Conservation (phyloP, 2,888 invertebrate genomes). For the Drosophila sordidapex region DNA sequence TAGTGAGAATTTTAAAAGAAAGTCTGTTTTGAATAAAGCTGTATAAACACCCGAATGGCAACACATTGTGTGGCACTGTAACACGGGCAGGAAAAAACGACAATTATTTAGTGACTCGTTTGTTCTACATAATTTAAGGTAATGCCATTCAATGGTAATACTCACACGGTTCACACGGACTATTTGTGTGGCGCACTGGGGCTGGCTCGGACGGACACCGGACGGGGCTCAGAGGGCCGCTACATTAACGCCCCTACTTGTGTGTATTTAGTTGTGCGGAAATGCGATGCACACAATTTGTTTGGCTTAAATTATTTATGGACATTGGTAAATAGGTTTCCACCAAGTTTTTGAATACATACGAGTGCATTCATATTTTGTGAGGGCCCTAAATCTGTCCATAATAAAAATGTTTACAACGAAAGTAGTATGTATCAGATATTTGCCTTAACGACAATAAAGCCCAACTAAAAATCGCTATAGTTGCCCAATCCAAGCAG, state of each 20-base stretch:
- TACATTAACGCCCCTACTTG: constrained; percentile 38
- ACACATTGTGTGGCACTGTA: constrained; percentile 14
- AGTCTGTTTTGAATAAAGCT: neutral
- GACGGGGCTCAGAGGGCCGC: neutral
- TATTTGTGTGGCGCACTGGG: constrained; percentile 5
- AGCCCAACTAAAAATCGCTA: neutral
- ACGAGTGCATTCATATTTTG: constrained; percentile 28
- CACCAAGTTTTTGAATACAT: constrained; percentile 25
- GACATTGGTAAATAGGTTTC: constrained; percentile 45
- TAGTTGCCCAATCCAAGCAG: constrained; percentile 6
- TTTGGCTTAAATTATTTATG: constrained; percentile 66
- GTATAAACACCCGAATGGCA: neutral
- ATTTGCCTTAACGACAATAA: constrained; percentile 7
- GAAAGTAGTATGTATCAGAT: constrained; percentile 7
- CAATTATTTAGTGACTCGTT: constrained; percentile 46
- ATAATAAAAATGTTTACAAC: neutral
- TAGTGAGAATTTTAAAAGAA: neutral
- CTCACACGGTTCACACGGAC: constrained; percentile 57
- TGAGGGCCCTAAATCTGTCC: neutral
- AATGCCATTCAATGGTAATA: constrained; percentile 70
- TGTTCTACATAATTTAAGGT: constrained; percentile 61
- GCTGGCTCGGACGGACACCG: neutral
- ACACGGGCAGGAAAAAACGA: neutral
- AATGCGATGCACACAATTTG: constrained; percentile 61
- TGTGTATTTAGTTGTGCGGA: constrained; percentile 55